These are phyloP conservation scores for Microplitis manilae DNA, from an alignment of 2,888 invertebrate genomes.

Conservation along the genomic window DNA sequence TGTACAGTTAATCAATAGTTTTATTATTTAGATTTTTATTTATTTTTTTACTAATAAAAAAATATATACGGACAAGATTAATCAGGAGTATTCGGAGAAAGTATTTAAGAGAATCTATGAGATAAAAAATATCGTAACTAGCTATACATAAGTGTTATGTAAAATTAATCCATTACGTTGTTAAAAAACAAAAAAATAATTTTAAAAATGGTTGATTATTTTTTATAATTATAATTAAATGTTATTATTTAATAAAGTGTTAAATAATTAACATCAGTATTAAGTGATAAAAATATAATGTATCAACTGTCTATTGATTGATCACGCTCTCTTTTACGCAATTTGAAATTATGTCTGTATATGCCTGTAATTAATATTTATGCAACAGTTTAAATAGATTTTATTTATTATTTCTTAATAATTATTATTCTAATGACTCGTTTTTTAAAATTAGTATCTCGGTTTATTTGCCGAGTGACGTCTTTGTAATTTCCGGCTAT, in stretches of 20 bases:
- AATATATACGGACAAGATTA: conserved; percentile 8
- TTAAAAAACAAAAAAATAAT: not conserved
- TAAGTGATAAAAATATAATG: not conserved
- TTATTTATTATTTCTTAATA: conserved; percentile 16
- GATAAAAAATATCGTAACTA: not conserved
- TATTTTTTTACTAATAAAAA: not conserved
- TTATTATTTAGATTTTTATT: not conserved
- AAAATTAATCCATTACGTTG: not conserved
- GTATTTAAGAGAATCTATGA: not conserved
- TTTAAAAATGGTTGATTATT: not conserved
- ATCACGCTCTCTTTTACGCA: conserved; percentile 44
- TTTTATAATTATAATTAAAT: not conserved
- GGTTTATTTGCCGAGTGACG: not conserved
- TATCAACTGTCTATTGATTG: conserved; percentile 40
- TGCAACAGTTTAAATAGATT: conserved; percentile 42
- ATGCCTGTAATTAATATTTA: conserved; percentile 21
- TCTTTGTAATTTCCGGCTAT: conserved; percentile 22
- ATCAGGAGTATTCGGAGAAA: conserved; percentile 20
- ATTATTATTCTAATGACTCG: not conserved
- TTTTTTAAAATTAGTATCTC: not conserved
- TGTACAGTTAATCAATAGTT: not conserved
- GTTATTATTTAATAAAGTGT: not conserved
- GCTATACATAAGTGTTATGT: not conserved
- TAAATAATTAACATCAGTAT: not conserved
- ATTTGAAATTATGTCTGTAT: conserved; percentile 39